A percentile compares a stretch with the other conserved stretches of the same genome.
Conservation (phyloP, 35 echinoderm and acorn worm genomes). For the Apostichopus californicus region DNA sequence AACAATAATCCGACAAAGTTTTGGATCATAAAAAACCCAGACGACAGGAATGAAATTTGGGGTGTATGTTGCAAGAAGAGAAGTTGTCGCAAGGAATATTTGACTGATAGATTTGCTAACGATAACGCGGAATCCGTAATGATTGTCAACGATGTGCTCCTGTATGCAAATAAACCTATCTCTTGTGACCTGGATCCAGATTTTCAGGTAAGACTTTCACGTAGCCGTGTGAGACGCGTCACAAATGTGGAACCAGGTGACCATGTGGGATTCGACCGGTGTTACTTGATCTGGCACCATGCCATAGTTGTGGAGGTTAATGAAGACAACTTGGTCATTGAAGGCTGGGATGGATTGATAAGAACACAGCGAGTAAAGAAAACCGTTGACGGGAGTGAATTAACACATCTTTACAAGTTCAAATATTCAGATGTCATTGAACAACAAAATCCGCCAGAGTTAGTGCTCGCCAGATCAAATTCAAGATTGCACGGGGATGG, state of each 20-base stretch:
- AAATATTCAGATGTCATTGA: neutral
- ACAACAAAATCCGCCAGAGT: constrained; percentile 3
- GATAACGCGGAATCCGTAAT: neutral
- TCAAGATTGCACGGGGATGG: constrained; percentile 14
- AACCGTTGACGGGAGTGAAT: neutral
- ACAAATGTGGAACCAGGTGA: neutral
- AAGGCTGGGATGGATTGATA: neutral
- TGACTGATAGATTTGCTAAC: neutral
- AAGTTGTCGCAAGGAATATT: neutral
- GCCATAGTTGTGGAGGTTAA: constrained; percentile 12
- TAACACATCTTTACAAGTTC: constrained; percentile 15
- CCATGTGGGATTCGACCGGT: constrained; percentile 9
- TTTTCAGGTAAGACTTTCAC: constrained; percentile 9
- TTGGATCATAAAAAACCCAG: neutral
- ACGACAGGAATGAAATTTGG: neutral
- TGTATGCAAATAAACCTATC: neutral
- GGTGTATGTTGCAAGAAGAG: constrained; percentile 15
- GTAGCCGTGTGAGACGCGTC: neutral
- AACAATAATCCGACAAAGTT: constrained; percentile 19
- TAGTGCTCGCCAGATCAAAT: constrained; percentile 1
- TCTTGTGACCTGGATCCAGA: neutral
- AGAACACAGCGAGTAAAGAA: neutral
- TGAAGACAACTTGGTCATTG: neutral
- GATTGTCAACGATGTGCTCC: neutral
- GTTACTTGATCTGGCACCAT: constrained; percentile 7